phyloP scores from a whole-genome alignment of 2,888 invertebrate species.

The Ceramica pisi region DNA sequence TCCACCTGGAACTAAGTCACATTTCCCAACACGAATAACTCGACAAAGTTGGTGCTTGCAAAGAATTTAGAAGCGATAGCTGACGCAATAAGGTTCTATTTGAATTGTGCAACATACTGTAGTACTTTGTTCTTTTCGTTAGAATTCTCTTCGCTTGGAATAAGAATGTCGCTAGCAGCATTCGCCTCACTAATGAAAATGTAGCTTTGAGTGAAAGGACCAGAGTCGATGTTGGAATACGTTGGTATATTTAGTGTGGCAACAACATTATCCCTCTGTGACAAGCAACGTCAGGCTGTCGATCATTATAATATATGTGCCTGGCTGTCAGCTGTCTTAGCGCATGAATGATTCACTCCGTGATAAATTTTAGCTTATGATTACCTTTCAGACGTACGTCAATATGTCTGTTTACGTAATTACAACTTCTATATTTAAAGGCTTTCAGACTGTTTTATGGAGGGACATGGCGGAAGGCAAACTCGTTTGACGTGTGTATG shows the following conservation, averaged over 20 bases:
- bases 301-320: conserved; percentile 91
- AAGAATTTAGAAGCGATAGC: conserved; percentile 74
- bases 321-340: conserved; percentile 90
- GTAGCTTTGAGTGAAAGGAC: conserved; percentile 48
- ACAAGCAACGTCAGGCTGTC: conserved; percentile 90
- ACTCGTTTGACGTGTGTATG: conserved; percentile 79
- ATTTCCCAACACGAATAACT: conserved; percentile 80
- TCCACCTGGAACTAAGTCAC: conserved; percentile 75
- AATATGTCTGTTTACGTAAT: conserved; percentile 90
- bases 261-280: conserved; percentile 90
- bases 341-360: conserved; percentile 90
- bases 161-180: conserved; percentile 75
- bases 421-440: conserved; percentile 84
- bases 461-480: conserved; percentile 81
- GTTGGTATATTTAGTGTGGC: conserved; percentile 75
- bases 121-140: conserved; percentile 88
- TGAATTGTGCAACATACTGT: conserved; percentile 70
- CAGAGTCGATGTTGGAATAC: conserved; percentile 66
- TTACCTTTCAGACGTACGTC: conserved; percentile 90
- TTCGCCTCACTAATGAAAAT: conserved; percentile 49
- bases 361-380: conserved; percentile 91
- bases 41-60: conserved; percentile 72
- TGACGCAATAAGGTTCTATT: conserved; percentile 77
- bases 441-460: conserved; percentile 83
- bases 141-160: conserved; percentile 78